Base-by-base conservation (phyloP, 2,797 vertebrate species). In the Notolabrus celidotus region DNA sequence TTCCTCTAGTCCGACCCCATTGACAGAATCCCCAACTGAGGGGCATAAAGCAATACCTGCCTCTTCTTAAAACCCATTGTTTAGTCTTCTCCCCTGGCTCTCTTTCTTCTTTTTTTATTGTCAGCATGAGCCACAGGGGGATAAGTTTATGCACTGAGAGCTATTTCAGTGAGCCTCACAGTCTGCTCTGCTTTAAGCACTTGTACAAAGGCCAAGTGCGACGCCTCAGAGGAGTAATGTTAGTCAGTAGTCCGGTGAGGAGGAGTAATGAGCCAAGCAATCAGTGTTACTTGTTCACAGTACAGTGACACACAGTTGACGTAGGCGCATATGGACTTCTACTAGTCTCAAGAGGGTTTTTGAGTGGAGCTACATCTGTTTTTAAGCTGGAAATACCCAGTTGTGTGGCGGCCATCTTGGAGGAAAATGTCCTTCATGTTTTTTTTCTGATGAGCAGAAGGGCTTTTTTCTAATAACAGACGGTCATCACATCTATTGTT, bases 211-310 rank as follows among this genome's bases (percentile, higher is more conserved):
- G 85, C 86, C 89, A 86, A 88, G 70, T 73, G 74, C 71, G 57
- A 31, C 7, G 74, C 67, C 89, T 86, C 80, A 45, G 79, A 78
- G 86, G 89, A 80, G 66, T 46, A 72, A 80, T 82, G 82, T 85
- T 88, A 82, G 83, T 83, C 86, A 74, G 80, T 56, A 57, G 83
- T 85, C 87, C 78, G 27, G 82, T 49, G 69, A 87, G 79, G 80
- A 70, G 74, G 61, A 77, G 81, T 87, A 87, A 90, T 89, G 88
- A 89, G 79, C 82, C 81, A 41, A 64, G 85, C 87, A 86, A 89
- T 91, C 89, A 85, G 79, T 29, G 71, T 62, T 80, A 65, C 85
- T 86, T 84, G 71, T 88, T 81, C 80, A 47, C 60, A 68, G 81
- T 72, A 36, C 76, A 33, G 83, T 84, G 85, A 87, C 84, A 84